A percentile compares a stretch with the other conserved stretches of the same genome.
These are phyloP conservation scores for Glaucopsyche alexis DNA, from an alignment of 2,888 invertebrate genomes.

Conservation along the genomic window DNA sequence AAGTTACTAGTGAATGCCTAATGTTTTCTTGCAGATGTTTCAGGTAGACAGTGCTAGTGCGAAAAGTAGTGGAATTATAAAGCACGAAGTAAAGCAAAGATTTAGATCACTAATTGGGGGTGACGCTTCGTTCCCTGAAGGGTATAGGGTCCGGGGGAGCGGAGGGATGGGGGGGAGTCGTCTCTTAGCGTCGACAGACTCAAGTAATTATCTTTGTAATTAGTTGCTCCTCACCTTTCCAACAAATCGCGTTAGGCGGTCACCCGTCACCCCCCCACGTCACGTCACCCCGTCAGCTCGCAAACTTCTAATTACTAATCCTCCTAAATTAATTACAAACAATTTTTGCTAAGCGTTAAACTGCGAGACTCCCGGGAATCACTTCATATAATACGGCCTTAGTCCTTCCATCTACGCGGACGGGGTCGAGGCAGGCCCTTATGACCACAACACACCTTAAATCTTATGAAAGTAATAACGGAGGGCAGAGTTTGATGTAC, in stretches of 20 bases:
- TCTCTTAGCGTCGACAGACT: conserved; percentile 31
- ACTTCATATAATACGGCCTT: neutral
- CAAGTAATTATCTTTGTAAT: conserved; percentile 33
- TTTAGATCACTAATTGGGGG: conserved; percentile 4
- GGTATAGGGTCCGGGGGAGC: neutral
- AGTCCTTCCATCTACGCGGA: no score
- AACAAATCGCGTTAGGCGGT: conserved; percentile 16
- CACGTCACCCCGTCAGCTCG: neutral
- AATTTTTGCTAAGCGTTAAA: neutral
- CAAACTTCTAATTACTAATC: conserved; percentile 16
- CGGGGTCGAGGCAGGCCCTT: no score
- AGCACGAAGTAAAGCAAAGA: neutral
- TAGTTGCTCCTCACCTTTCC: conserved; percentile 32
- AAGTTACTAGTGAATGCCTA: no score
- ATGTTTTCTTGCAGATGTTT: no score
- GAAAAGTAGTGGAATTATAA: neutral
- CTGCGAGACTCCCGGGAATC: neutral
- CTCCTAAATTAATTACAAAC: neutral
- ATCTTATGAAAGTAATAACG: neutral
- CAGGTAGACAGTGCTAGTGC: neutral
- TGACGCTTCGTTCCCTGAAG: neutral
- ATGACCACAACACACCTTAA: no score
- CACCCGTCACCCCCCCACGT: neutral
- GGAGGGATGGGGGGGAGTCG: neutral
- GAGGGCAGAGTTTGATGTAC: neutral